phyloP scores from a whole-genome alignment of 2,797 vertebrate genomes.

The Gallinago solitaria region DNA sequence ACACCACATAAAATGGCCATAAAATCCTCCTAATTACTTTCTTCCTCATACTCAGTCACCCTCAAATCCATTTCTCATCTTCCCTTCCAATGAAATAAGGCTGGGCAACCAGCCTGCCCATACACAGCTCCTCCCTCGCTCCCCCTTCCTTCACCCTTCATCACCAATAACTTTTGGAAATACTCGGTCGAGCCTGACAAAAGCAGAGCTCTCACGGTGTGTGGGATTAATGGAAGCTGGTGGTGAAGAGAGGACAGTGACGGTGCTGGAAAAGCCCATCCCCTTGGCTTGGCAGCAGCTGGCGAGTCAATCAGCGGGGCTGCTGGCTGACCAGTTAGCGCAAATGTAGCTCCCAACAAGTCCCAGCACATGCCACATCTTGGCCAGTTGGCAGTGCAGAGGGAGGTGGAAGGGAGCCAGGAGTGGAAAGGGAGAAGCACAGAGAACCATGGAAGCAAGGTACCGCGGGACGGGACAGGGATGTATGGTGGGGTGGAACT shows the following conservation, averaged over 20 bases:
- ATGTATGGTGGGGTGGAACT: background rate
- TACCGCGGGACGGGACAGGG: background rate
- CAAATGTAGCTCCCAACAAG: background rate
- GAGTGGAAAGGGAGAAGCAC: background rate
- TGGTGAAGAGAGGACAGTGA: background rate
- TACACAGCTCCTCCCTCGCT: background rate
- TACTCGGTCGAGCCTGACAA: background rate
- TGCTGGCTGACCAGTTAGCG: background rate
- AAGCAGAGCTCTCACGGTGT: fast-evolving
- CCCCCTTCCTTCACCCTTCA: background rate
- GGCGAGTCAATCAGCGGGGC: background rate
- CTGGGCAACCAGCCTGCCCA: background rate
- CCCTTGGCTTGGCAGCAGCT: background rate
- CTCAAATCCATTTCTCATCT: background rate
- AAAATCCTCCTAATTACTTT: background rate
- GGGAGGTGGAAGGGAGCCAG: background rate
- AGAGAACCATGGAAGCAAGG: background rate
- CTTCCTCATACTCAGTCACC: background rate
- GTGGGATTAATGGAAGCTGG: background rate
- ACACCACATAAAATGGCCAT: background rate
- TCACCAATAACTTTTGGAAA: background rate
- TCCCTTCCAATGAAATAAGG: background rate
- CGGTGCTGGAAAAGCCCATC: background rate
- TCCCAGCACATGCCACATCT: background rate
- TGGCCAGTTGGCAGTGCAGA: background rate